Percentiles rank a stretch among this genome's conserved stretches.
These are phyloP conservation scores for Unio delphinus DNA, from an alignment of 2,888 invertebrate genomes.

Conservation along the genomic window DNA sequence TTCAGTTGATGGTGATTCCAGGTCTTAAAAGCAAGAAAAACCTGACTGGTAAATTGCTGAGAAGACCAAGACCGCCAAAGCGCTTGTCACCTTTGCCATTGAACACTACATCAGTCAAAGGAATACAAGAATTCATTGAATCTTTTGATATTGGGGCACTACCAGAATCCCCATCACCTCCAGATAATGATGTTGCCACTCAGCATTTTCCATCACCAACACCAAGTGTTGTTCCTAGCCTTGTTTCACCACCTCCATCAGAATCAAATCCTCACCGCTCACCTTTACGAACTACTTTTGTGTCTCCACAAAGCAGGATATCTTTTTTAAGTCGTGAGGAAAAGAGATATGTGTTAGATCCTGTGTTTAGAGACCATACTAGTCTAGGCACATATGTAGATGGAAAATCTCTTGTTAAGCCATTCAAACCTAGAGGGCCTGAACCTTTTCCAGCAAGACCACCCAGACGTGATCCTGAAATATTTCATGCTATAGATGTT, in stretches of 20 bases:
- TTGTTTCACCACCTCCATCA: conserved; percentile 57
- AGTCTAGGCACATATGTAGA: conserved; percentile 59
- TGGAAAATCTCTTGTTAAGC: conserved; percentile 60
- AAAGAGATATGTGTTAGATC: conserved; percentile 57
- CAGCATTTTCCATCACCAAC: conserved; percentile 37
- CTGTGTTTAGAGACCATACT: conserved; percentile 51
- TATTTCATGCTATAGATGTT: conserved; percentile 45
- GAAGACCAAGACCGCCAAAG: conserved; percentile 55
- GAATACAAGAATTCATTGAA: conserved; percentile 28
- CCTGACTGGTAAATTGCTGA: conserved; percentile 31
- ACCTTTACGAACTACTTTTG: conserved; percentile 25
- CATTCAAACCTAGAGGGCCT: conserved; percentile 62
- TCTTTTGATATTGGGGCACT: conserved; percentile 42
- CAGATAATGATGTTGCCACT: conserved; percentile 18
- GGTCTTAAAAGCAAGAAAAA: conserved; percentile 3
- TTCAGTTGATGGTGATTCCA: conserved; percentile 7
- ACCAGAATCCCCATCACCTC: conserved; percentile 1
- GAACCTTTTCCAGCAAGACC: conserved; percentile 56
- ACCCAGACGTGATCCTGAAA: conserved; percentile 47
- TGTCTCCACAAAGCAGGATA: conserved; percentile 36
- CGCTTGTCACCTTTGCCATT: conserved; percentile 38
- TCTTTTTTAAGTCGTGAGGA: conserved; percentile 51
- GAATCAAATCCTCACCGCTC: conserved; percentile 44
- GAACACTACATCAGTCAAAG: conserved; percentile 26
- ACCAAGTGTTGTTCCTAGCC: conserved; percentile 54